Evolutionary conservation across 2,113 vertebrate species (phyloP).

Genomic region (Chrysemys picta): DNA sequence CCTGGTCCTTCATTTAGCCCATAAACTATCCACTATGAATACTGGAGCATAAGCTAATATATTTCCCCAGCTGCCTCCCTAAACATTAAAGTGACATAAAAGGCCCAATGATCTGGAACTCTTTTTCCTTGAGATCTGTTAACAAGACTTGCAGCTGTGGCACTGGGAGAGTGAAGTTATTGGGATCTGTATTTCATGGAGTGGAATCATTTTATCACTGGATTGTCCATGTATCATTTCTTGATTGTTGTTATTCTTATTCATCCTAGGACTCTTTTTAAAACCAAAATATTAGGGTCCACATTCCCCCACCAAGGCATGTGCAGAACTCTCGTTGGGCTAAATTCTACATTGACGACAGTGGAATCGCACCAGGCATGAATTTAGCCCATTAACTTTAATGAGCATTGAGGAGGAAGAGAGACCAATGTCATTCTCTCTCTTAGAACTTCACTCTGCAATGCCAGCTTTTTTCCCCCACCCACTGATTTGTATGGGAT

Average conservation of each 20-base stretch:
- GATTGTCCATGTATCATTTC: background rate
- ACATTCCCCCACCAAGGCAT: background rate
- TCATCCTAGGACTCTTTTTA: background rate
- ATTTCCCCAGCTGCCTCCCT: conserved; percentile 62
- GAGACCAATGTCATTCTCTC: background rate
- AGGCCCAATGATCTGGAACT: conserved; percentile 60
- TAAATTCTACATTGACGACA: background rate
- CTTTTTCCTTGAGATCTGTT: conserved; percentile 34
- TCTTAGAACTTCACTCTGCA: background rate
- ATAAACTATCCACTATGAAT: conserved; percentile 27
- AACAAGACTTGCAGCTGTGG: background rate
- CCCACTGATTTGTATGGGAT: background rate
- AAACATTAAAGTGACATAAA: conserved; percentile 71
- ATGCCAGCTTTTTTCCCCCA: background rate
- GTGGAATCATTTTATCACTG: background rate
- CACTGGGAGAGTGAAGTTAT: background rate
- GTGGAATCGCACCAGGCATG: background rate
- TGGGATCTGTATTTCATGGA: background rate
- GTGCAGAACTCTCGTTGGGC: background rate
- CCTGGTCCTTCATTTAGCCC: conserved; percentile 34
- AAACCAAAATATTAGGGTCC: background rate
- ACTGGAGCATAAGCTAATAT: conserved; percentile 36
- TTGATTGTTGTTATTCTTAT: background rate
- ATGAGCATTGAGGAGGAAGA: background rate
- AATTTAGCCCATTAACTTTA: background rate